phyloP scores from a whole-genome alignment of 2,797 vertebrate species.

The Dallia pectoralis region DNA sequence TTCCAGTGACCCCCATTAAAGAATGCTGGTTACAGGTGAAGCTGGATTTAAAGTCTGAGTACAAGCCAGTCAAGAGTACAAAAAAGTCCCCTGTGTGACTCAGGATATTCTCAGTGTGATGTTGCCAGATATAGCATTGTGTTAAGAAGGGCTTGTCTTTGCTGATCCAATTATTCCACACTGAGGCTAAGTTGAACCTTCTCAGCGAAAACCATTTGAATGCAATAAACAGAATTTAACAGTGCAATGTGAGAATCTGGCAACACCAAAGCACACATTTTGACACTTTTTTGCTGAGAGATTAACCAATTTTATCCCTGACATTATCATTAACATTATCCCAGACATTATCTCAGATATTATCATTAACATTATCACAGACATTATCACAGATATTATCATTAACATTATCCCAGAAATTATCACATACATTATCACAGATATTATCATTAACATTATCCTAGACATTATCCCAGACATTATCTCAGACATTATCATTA shows the following conservation, averaged over 20 bases:
- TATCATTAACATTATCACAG: too few relatives aligned
- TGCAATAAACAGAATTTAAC: neutral
- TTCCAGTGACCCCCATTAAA: neutral
- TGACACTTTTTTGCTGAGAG: conserved; percentile 25
- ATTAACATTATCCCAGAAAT: too few relatives aligned
- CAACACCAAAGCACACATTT: neutral
- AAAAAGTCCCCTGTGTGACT: conserved; percentile 42
- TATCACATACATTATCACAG: too few relatives aligned
- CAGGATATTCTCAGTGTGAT: conserved; percentile 52
- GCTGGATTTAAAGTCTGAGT: conserved; percentile 19
- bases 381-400: too few relatives aligned
- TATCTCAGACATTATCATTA: too few relatives aligned
- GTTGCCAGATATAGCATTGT: conserved; percentile 57
- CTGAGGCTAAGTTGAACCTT: conserved; percentile 48
- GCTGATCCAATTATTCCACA: conserved; percentile 69
- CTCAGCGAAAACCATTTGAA: conserved; percentile 29
- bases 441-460: too few relatives aligned
- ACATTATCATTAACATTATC: neutral
- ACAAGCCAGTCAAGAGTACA: conserved; percentile 10
- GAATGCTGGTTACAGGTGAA: neutral
- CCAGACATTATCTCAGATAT: too few relatives aligned
- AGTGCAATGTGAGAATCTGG: neutral
- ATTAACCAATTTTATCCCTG: conserved; percentile 39
- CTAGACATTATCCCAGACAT: too few relatives aligned
- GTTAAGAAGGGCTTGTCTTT: conserved; percentile 51